Percentiles rank a stretch among this genome's conserved stretches.
Evolutionary conservation across 2,888 invertebrate genomes (phyloP).

Genomic region (Liodrosophila aerea): DNA sequence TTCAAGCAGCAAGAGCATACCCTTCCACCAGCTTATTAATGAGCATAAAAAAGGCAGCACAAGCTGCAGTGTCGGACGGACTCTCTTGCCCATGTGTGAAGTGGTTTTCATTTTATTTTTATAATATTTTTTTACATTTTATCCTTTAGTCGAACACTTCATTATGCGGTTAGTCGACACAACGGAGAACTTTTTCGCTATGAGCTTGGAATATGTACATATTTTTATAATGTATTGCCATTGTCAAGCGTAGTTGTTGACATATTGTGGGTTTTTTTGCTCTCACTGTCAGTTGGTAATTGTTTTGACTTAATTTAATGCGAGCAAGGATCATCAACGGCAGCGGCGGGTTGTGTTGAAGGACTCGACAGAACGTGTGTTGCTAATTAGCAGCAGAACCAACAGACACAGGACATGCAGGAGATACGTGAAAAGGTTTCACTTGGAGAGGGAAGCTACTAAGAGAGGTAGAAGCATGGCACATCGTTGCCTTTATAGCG

Average conservation of each 20-base stretch:
- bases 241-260: constrained; percentile 12
- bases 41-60: constrained; percentile 10
- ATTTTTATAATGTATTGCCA: constrained; percentile 29
- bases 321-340: constrained; percentile 62
- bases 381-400: constrained; percentile 69
- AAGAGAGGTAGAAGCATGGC: not conserved
- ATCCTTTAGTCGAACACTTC: constrained; percentile 65
- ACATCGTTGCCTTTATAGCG: too few species aligned
- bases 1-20: too few species aligned
- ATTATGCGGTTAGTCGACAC: constrained; percentile 53
- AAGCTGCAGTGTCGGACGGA: constrained; percentile 33
- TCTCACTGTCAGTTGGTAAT: constrained; percentile 47
- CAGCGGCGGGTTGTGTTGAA: constrained; percentile 47
- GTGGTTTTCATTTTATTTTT: constrained; percentile 56
- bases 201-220: constrained; percentile 16
- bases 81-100: constrained; percentile 57
- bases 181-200: constrained; percentile 32
- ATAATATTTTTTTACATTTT: constrained; percentile 31
- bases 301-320: constrained; percentile 78
- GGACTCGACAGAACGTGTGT: constrained; percentile 58
- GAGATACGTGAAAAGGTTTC: constrained; percentile 27
- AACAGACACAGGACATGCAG: constrained; percentile 7
- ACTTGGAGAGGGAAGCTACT: constrained; percentile 2
- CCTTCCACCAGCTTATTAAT: not conserved
- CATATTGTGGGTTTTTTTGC: constrained; percentile 20